Evolutionary conservation across 1,140 invertebrate species (phyloP), one percentile per base, ranked within the genome.

Genomic region (Prorops nasuta): DNA sequence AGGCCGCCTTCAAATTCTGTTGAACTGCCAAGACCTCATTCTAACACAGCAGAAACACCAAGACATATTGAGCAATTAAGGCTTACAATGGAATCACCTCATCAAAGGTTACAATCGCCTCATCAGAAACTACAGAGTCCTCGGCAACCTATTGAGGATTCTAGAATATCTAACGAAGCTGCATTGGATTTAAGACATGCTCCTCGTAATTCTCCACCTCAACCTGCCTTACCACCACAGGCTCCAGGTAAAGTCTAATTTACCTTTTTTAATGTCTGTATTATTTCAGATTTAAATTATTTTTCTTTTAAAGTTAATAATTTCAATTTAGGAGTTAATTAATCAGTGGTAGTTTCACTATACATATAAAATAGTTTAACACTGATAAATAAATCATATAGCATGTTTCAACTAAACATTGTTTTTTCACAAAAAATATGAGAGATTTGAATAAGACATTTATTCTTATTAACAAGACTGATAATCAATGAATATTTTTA

Each of bases 171-270:
- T 3, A 71, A 64, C 34, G 84, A 84, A 60, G 82, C 81, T n/a
- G 84, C 85, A 17, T 60, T 87, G 55, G 86, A 88, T 72, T 65
- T 88, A 37, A 80, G 85, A 56, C 81, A 84, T 45, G 73, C 74
- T 34, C 81, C 81, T 44, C 73, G 80, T 32, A 78, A 56, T 41
- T 76, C 77, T 22, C 67, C 74, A 12, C 66, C 67, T 3, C 66
- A 69, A 56, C 9, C 49, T 19, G 38, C 58, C n/a, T 55, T 74
- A 54, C 62, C 67, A 38, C 54, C 67, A 18, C 71, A 72, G 48
- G 52, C 70, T 28, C 65, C 71, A 66, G 66, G 71, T 75, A 44
- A 57, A 56, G 22, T n/a, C n/a, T n/a, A n/a, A n/a, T n/a, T n/a
- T n/a, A n/a, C n/a, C n/a, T n/a, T n/a, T n/a, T n/a, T n/a, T n/a